phyloP scores from a whole-genome alignment of 1,140 invertebrate genomes.

The Helicoverpa armigera region DNA sequence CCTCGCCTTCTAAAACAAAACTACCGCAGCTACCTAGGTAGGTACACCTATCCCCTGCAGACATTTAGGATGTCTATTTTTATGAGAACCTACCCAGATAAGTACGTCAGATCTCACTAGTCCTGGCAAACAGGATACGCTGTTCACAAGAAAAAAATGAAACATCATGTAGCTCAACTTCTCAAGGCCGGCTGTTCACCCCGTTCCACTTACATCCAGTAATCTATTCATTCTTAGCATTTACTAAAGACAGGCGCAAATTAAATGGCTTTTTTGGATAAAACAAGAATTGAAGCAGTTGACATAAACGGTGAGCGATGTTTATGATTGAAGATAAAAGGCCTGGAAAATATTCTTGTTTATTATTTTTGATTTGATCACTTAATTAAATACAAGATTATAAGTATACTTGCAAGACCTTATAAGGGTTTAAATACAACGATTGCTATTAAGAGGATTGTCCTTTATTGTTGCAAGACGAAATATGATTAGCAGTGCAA shows the following conservation, averaged over 20 bases:
- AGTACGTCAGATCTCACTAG: conserved; percentile 26
- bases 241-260: conserved; percentile 39
- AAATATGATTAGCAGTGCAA: too few species aligned
- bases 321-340: neutral
- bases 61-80: conserved; percentile 9
- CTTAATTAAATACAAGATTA: too few species aligned
- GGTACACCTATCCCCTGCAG: too few species aligned
- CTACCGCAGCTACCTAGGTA: too few species aligned
- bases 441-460: too few species aligned
- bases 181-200: conserved; percentile 56
- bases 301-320: neutral
- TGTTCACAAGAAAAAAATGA: conserved; percentile 41
- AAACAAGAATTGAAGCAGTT: conserved; percentile 13
- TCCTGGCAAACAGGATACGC: conserved; percentile 41
- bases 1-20: too few species aligned
- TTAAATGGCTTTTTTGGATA: conserved; percentile 33
- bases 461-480: too few species aligned
- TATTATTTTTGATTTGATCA: too few species aligned
- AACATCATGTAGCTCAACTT: conserved; percentile 37
- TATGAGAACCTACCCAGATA: conserved; percentile 4
- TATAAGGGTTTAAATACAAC: too few species aligned
- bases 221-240: conserved; percentile 34
- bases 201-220: conserved; percentile 41
- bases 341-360: neutral
- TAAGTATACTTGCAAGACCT: too few species aligned